Evolutionary conservation across 2,113 vertebrate species (phyloP), one percentile per base, ranked within the genome.

Genomic region (Ancistrus triradiatus): DNA sequence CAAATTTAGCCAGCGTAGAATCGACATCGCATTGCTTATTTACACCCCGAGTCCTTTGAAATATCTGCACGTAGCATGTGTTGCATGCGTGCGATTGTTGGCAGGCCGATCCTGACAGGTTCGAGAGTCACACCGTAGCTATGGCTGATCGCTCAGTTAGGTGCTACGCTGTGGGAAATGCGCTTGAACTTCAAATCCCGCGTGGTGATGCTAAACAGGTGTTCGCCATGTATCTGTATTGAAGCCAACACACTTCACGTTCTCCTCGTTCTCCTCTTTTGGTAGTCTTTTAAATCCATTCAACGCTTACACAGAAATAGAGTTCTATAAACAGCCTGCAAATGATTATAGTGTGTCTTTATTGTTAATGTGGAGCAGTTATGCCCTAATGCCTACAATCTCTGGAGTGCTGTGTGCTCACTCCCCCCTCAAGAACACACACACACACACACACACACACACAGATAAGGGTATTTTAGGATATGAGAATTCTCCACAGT

Each of bases 401-500:
- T 15, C 37, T 55, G 17, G 21, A 64, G 59, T 53, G 31, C 27
- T 48, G 15, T 40, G 28, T 13, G 17, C 52, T 27, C 57, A 27
- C 31, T 35, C 35, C 6, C 6, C 15, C n/a, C n/a, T n/a, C n/a
- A n/a, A n/a, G n/a, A n/a, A n/a, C n/a, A n/a, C 50, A 33, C 19
- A 42, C 31, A 18, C 21, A 60, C 1, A 19, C 27, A 46, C 35
- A 24, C 44, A 51, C 10, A 47, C 52, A 47, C 40, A 18, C 42
- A 58, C 27, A 44, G 60, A 65, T 65, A 72, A 66, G 57, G n/a
- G 57, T 74, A 76, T 74, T 79, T 73, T 76, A 59, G 61, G 51
- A 35, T 25, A 61, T 49, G 19, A 14, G 19, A 60, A 73, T 67
- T 59, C 60, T 63, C 15, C 19, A 15, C 59, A 59, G 59, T 64